phyloP scores from a whole-genome alignment of 2,113 vertebrate genomes.

The Ctenodactylus gundi region DNA sequence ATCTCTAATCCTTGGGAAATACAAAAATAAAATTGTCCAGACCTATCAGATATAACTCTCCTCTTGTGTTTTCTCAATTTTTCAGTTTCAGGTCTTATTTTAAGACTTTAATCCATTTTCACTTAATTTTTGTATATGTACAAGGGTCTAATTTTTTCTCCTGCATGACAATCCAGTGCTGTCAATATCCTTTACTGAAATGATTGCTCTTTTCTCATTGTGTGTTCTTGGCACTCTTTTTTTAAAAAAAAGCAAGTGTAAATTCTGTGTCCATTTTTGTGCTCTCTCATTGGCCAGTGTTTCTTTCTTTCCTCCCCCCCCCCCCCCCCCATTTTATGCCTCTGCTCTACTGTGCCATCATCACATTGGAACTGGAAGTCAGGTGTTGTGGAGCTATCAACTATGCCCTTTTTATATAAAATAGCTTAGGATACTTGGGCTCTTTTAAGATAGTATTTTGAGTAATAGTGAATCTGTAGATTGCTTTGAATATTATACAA shows the following conservation, averaged over 20 bases:
- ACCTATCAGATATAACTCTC: not conserved
- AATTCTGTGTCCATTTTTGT: not conserved
- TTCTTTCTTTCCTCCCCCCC: too few relatives aligned
- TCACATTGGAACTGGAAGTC: too few relatives aligned
- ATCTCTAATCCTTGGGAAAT: too few relatives aligned
- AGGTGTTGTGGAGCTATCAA: too few relatives aligned
- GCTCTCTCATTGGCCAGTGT: too few relatives aligned
- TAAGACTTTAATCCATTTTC: not conserved
- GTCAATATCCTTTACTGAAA: not conserved
- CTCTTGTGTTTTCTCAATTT: not conserved
- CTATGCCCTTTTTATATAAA: too few relatives aligned
- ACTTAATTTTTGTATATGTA: not conserved
- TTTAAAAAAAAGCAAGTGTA: not conserved
- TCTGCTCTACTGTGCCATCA: too few relatives aligned
- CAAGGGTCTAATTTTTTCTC: not conserved
- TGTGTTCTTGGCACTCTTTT: not conserved
- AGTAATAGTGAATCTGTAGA: not conserved
- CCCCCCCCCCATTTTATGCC: too few relatives aligned
- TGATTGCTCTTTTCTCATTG: not conserved
- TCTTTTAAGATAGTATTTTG: not conserved
- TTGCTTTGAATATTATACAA: not conserved
- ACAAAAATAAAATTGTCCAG: not conserved
- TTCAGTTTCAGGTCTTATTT: not conserved
- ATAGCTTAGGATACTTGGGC: too few relatives aligned
- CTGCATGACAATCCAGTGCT: not conserved